These are phyloP conservation scores for Oryzias curvinotus DNA, from an alignment of 2,113 vertebrate genomes.

Conservation along the genomic window DNA sequence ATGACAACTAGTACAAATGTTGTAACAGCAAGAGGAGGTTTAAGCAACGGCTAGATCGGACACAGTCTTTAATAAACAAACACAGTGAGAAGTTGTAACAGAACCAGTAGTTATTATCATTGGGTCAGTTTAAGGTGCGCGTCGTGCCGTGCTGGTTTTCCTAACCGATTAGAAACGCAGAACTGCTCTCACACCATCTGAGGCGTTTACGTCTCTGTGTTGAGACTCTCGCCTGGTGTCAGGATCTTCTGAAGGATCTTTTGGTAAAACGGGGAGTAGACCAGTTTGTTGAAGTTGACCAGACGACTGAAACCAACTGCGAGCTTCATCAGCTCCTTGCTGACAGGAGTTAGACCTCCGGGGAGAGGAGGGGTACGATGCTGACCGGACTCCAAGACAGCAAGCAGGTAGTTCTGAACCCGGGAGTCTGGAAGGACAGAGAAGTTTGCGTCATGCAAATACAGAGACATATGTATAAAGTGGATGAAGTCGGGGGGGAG, in stretches of 20 bases:
- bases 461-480: background rate
- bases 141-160: background rate
- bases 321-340: constrained; percentile 87
- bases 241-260: constrained; percentile 82
- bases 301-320: constrained; percentile 85
- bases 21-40: constrained; percentile 7
- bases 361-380: constrained; percentile 81
- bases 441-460: background rate
- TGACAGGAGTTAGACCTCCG: constrained; percentile 86
- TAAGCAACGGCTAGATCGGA: constrained; percentile 8
- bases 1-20: background rate
- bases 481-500: background rate
- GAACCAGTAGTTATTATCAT: constrained; percentile 7
- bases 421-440: constrained; percentile 80
- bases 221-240: constrained; percentile 46
- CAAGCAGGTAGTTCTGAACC: constrained; percentile 85
- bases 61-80: constrained; percentile 26
- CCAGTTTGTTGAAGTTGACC: constrained; percentile 95
- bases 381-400: constrained; percentile 80
- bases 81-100: constrained; percentile 18
- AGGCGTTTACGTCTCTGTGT: constrained; percentile 37
- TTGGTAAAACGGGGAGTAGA: constrained; percentile 95
- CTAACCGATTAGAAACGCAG: background rate
- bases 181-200: background rate
- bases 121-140: constrained; percentile 16